Percentiles rank a stretch among this genome's conserved stretches.
These are phyloP conservation scores for Cetonia aurata DNA, from an alignment of 2,888 invertebrate genomes.

Conservation along the genomic window DNA sequence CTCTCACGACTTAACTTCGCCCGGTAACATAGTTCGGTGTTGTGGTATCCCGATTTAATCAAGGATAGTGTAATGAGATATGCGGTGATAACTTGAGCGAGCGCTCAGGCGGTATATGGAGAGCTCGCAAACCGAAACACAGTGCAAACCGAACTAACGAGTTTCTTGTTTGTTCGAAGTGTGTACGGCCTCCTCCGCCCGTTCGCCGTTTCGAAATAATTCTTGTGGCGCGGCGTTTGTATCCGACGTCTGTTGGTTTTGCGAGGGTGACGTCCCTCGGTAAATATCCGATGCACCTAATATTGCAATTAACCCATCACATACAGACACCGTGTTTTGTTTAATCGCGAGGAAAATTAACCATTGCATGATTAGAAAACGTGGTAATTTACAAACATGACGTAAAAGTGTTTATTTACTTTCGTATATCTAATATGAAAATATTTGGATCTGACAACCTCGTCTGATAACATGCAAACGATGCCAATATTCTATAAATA, in stretches of 20 bases:
- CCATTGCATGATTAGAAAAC: no score
- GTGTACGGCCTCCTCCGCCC: slow-evolving; percentile 13
- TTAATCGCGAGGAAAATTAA: not conserved
- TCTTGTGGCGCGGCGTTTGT: slow-evolving; percentile 27
- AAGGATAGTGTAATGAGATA: slow-evolving; percentile 39
- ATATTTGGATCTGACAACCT: no score
- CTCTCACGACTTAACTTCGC: slow-evolving; percentile 7
- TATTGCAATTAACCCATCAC: slow-evolving; percentile 14
- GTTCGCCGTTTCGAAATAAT: slow-evolving; percentile 22
- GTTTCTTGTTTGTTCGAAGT: slow-evolving; percentile 36
- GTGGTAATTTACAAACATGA: no score
- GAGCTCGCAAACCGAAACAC: slow-evolving; percentile 17
- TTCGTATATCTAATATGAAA: no score
- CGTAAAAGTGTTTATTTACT: no score
- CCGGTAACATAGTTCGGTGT: slow-evolving; percentile 8
- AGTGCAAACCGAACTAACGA: slow-evolving; percentile 32
- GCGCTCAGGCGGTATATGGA: slow-evolving; percentile 21
- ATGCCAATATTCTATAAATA: no score
- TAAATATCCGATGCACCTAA: slow-evolving; percentile 6
- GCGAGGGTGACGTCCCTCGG: not conserved
- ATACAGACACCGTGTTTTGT: not conserved
- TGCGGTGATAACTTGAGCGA: slow-evolving; percentile 32
- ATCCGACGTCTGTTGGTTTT: slow-evolving; percentile 28
- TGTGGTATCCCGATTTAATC: slow-evolving; percentile 39
- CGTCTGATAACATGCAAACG: no score